A percentile compares a stretch with the other conserved stretches of the same genome.
Conservation (phyloP, 2,888 invertebrate species). For the Nematopogon swammerdamellus region DNA sequence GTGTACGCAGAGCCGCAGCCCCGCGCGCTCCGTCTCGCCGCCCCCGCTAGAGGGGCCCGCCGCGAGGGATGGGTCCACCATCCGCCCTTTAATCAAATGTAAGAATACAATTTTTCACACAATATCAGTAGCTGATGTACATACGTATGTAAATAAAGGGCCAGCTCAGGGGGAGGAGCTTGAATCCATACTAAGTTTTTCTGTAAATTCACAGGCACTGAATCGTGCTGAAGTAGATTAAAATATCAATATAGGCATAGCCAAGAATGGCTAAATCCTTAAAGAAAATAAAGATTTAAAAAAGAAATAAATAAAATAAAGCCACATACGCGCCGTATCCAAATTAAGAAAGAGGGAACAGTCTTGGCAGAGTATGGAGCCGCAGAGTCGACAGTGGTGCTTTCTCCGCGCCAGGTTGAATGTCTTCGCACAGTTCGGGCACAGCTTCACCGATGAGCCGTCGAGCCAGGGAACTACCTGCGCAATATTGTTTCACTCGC, state of each 20-base stretch:
- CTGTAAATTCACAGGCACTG: no score
- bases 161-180: no score
- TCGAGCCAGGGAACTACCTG: slow-evolving; percentile 88
- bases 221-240: no score
- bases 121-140: no score
- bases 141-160: no score
- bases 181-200: no score
- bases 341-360: slow-evolving; percentile 85
- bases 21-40: slow-evolving; percentile 51
- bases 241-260: no score
- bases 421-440: slow-evolving; percentile 86
- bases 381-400: slow-evolving; percentile 96
- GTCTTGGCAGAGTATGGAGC: slow-evolving; percentile 88
- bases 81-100: slow-evolving; percentile 39
- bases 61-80: slow-evolving; percentile 42
- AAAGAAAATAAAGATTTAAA: no score
- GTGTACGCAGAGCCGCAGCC: slow-evolving; percentile 69
- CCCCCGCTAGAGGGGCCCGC: slow-evolving; percentile 23
- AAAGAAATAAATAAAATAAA: no score
- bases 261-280: no score
- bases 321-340: slow-evolving; percentile 73
- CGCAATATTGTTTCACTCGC: no score
- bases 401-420: slow-evolving; percentile 87
- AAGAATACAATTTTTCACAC: no score
- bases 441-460: slow-evolving; percentile 84